Conservation (phyloP, 1,140 invertebrate genomes). For the Octopus bimaculoides region DNA sequence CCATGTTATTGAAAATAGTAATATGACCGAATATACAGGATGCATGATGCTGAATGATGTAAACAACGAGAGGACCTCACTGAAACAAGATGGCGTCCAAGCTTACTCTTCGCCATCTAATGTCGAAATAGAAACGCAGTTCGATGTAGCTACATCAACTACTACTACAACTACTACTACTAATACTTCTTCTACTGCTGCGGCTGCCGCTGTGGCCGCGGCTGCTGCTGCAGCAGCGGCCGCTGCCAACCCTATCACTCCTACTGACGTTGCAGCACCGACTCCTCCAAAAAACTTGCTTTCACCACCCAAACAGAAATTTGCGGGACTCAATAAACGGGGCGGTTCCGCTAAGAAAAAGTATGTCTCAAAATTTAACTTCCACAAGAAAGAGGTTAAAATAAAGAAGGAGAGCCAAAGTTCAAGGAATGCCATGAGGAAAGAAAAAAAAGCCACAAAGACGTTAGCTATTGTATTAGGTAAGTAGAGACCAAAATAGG, state of each 20-base stretch:
- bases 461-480: conserved; percentile 97
- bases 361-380: conserved; percentile 71
- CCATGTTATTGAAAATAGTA: conserved; percentile 84
- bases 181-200: not conserved
- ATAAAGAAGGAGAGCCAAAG: conserved; percentile 39
- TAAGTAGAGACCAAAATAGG: conserved; percentile 59
- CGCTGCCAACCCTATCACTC: conserved; percentile 13
- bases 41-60: conserved; percentile 85
- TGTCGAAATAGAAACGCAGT: conserved; percentile 19
- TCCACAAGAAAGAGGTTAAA: conserved; percentile 49
- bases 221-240: conserved; percentile 11
- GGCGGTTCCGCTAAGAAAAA: conserved; percentile 34
- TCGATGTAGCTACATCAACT: conserved; percentile 9
- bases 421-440: conserved; percentile 84
- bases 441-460: conserved; percentile 98
- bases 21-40: conserved; percentile 76
- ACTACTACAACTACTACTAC: not conserved
- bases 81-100: not conserved
- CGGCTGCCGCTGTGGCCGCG: not conserved
- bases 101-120: conserved; percentile 20
- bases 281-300: not conserved
- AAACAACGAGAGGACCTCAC: conserved; percentile 66
- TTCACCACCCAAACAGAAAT: conserved; percentile 14
- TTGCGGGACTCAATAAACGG: conserved; percentile 13
- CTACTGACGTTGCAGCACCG: conserved; percentile 6